A percentile compares a stretch with the other conserved stretches of the same genome.
phyloP scores from a whole-genome alignment of 2,797 vertebrate genomes.

The Pipistrellus kuhlii region DNA sequence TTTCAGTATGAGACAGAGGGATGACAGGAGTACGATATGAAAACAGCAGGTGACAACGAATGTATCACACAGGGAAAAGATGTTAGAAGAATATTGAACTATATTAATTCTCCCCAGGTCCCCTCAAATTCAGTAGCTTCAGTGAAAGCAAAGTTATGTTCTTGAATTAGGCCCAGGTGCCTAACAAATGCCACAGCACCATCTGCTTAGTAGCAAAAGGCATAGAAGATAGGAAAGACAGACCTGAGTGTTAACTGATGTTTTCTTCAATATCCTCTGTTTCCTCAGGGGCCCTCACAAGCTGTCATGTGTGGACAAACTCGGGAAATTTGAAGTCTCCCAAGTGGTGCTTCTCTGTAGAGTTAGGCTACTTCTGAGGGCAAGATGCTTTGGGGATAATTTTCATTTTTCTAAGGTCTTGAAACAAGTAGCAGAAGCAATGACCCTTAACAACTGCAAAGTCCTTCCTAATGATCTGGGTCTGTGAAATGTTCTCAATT shows the following conservation, averaged over 20 bases:
- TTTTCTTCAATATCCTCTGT: constrained; percentile 30
- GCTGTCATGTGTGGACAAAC: constrained; percentile 49
- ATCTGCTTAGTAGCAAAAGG: constrained; percentile 74
- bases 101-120: constrained; percentile 78
- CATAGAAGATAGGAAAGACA: constrained; percentile 58
- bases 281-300: constrained; percentile 55
- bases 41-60: constrained; percentile 73
- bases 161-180: constrained; percentile 56
- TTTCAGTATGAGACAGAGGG: constrained; percentile 62
- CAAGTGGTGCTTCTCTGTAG: background rate
- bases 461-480: background rate
- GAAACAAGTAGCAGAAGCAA: constrained; percentile 27
- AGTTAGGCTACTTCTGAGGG: background rate
- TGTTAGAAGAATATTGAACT: constrained; percentile 70
- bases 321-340: constrained; percentile 35
- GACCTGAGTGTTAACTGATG: background rate
- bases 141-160: constrained; percentile 48
- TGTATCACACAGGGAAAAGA: constrained; percentile 72
- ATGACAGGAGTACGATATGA: constrained; percentile 70
- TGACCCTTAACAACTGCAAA: background rate
- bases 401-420: constrained; percentile 47
- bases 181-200: constrained; percentile 67
- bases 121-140: constrained; percentile 35
- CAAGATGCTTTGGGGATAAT: constrained; percentile 24
- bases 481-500: background rate